Evolutionary conservation across 2,888 invertebrate genomes (phyloP), one percentile per base, ranked within the genome.

Genomic region (Cenopis cana): DNA sequence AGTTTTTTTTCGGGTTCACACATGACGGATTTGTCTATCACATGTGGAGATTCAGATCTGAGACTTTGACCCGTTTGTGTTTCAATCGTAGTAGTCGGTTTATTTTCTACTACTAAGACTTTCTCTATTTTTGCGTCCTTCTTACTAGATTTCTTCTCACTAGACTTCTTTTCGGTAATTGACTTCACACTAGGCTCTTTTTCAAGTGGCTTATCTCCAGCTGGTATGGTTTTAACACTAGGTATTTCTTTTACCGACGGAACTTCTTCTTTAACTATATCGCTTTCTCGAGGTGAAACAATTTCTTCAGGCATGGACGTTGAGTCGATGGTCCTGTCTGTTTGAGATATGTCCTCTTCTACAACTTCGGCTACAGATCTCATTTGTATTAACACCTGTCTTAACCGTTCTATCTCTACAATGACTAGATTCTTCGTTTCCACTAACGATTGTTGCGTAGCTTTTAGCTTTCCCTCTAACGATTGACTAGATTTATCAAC

Each of bases 281-380:
- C 82, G 24, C 74, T 76, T 74, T 86, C 85, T 78, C 86, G 85
- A 12, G 90, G 89, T 36, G 88, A 86, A 20, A 94, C 93, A 79
- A 95, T 94, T 86, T 96, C 96, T 84, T 96, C 95, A 1, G 96
- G 96, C 95, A 96, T 96, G 67, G 96, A 95, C 59, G 94, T 94
- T 0, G 96, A 96, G 85, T 96, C 96, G 59, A 96, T 94, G 8
- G 96, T 96, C 75, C 94, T 90, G 77, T 95, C 95, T 46, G 94
- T 95, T 78, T 94, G 89, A 29, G 95, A 94, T 69, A 90, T 82
- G 74, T 93, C 93, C 9, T 93, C 93, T 61, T 95, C 94, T 8
- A 80, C 81, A 8, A 86, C 79, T 77, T 93, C 93, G 38, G 86
- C 87, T 29, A 78, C 88, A 67, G 82, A 85, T 75, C 82, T 85